A percentile compares a stretch with the other conserved stretches of the same genome.
Evolutionary conservation across 1,140 invertebrate genomes (phyloP).

Genomic region (Bathynomus jamesi): DNA sequence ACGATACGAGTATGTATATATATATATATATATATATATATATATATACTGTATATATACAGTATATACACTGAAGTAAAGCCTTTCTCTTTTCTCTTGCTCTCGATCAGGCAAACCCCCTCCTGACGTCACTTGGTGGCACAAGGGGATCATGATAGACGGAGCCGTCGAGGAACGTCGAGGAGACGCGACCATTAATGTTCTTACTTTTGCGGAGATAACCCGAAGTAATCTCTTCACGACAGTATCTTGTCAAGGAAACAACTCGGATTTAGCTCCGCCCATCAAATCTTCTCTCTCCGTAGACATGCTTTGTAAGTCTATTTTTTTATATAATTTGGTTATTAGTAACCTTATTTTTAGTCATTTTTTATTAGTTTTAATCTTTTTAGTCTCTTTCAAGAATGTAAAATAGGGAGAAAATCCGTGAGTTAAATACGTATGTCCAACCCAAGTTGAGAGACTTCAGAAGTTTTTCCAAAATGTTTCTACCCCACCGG

Average conservation of each 20-base stretch:
- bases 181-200: not conserved
- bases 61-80: too few species aligned
- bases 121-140: not conserved
- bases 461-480: too few species aligned
- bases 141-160: not conserved
- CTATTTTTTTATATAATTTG: not conserved
- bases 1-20: not conserved
- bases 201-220: not conserved
- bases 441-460: too few species aligned
- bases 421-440: too few species aligned
- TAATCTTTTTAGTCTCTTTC: too few species aligned
- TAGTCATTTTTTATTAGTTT: too few species aligned
- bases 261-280: not conserved
- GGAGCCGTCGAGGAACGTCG: not conserved
- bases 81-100: not conserved
- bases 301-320: not conserved
- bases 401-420: too few species aligned
- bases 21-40: not conserved
- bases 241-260: not conserved
- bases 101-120: not conserved
- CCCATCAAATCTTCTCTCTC: not conserved
- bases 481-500: too few species aligned
- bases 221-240: not conserved
- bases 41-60: not conserved
- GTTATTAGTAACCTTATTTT: too few species aligned